Evolutionary conservation across 2,888 invertebrate genomes (phyloP), one percentile per base, ranked within the genome.

Genomic region (Ormia ochracea): DNA sequence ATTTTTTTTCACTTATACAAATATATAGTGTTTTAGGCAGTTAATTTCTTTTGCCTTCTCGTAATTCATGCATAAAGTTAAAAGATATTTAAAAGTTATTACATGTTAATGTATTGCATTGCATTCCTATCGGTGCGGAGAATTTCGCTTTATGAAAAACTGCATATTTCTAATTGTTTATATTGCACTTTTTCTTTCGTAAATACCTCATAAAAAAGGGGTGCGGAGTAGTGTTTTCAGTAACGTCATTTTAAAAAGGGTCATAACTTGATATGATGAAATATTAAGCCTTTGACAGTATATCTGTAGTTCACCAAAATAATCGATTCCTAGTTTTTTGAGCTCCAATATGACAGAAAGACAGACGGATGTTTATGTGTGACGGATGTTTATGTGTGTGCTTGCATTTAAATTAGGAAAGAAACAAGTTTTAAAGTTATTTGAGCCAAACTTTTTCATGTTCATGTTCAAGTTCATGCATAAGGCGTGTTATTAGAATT

Each of bases 81-180:
- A n/a, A 56, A 38, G 63, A 69, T 61, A 54, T 54, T 68, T 45
- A 63, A n/a, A 33, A 69, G 69, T 54, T 52, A 54, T 69, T 76
- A 48, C 36, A 54, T 14, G 33, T 14, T 69, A 36, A 61, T 59
- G 38, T 48, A 43, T 56, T 38, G 6, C 23, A 48, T 6, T 23
- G 1, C 2, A 21, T 2, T 33, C 36, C 19, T 31, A 31, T 28
- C n/a, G 19, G 12, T 19, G 26, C 19, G 9, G 10, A 5, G 5
- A 23, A 61, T 61, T 43, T 68, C 6, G 26, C 7, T 21, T 17
- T 28, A 9, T 12, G 36, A 38, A 21, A 56, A 68, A 75, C 75
- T 70, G 76, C 70, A 76, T 63, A 63, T 69, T 76, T 69, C 19
- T n/a, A 48, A 54, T 68, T 61, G 54, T 41, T 31, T 66, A n/a